Evolutionary conservation across 2,113 vertebrate species (phyloP), one percentile per base, ranked within the genome.

Genomic region (Neodontobutis hainanensis): DNA sequence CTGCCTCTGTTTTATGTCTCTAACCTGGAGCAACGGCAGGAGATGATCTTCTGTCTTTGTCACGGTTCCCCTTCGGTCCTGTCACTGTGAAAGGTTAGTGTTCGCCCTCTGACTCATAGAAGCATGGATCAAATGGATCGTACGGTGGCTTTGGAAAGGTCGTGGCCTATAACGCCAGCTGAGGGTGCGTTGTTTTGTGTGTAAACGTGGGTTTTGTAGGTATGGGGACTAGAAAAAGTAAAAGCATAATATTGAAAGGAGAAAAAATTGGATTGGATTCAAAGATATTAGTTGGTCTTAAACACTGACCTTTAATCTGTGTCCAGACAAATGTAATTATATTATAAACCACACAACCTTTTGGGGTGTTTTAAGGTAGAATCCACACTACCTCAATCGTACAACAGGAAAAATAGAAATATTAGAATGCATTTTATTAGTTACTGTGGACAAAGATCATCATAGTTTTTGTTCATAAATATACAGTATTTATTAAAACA

Each of bases 81-180:
- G 76, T 80, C 78, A 44, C 53, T 66, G 67, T 70, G 70, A 89
- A 85, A 88, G 85, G 86, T 84, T 84, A 73, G 68, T 35, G 55
- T 15, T 60, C 61, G 36, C 40, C 78, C 78, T 85, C 50, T 86
- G 80, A 82, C 86, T 83, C 81, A 5, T 51, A 16, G 61, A 81
- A 53, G 58, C 70, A 42, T 70, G 75, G 73, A 88, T 86, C 81
- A 89, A 87, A 83, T 68, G 71, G 74, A 83, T 61, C 64, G 77
- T 65, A 58, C 72, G 64, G 55, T n/a, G 68, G 68, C 69, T 80
- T 61, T 61, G 56, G 36, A 85, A 83, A 90, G 84, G 87, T 78
- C 76, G 66, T 48, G 68, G 60, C 80, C 71, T 38, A 12, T 8
- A 14, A 68, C 42, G 67, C 27, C 71, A 46, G 73, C 49, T 64